Conservation (phyloP, 2,113 vertebrate species). For the Crotophaga sulcirostris region DNA sequence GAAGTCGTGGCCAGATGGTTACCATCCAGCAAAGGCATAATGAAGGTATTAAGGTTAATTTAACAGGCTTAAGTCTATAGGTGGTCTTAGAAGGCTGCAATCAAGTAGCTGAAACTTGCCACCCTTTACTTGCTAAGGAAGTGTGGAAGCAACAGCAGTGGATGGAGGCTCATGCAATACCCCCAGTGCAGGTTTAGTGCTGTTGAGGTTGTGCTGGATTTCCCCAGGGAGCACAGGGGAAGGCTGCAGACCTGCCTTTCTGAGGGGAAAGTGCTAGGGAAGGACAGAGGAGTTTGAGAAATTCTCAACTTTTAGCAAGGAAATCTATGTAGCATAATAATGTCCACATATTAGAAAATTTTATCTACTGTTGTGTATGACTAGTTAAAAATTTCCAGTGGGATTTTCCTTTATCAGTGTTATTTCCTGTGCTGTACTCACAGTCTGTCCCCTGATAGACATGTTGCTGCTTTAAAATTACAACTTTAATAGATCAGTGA, state of each 20-base stretch:
- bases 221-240: accelerated
- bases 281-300: not conserved
- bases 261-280: not conserved
- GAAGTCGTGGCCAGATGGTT: conserved; percentile 44
- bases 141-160: accelerated
- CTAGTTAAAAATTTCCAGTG: not conserved
- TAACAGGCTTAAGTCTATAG: conserved; percentile 57
- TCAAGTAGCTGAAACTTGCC: conserved; percentile 30
- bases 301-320: not conserved
- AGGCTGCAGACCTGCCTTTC: not conserved
- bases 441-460: not conserved
- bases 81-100: conserved; percentile 39
- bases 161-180: not conserved
- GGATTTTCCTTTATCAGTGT: conserved; percentile 17
- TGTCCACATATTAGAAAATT: not conserved
- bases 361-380: conserved; percentile 6
- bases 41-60: conserved; percentile 56
- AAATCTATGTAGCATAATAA: not conserved
- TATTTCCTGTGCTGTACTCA: not conserved
- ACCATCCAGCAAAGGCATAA: conserved; percentile 48
- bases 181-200: not conserved
- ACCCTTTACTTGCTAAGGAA: not conserved
- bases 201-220: not conserved
- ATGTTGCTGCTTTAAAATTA: conserved; percentile 7
- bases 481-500: not conserved